Conservation (phyloP, 1,140 invertebrate species). For the Zophobas atratus region DNA sequence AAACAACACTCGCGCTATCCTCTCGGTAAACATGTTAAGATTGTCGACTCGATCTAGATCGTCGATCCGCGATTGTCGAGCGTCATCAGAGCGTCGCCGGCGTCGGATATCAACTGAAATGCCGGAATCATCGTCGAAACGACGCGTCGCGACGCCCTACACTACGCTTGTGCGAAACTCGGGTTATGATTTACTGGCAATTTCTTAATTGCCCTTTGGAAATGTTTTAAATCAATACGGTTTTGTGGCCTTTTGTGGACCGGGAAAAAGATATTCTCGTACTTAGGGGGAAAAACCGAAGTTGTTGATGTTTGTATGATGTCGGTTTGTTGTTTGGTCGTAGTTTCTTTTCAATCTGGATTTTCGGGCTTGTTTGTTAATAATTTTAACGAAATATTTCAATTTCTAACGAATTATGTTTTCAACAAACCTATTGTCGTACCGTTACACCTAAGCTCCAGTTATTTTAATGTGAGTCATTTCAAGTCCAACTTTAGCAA, state of each 20-base stretch:
- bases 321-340: too few species aligned
- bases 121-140: conserved; percentile 19
- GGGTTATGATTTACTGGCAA: conserved; percentile 20
- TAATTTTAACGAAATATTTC: too few species aligned
- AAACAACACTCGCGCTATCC: conserved; percentile 1
- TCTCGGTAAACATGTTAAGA: background rate
- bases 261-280: too few species aligned
- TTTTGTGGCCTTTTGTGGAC: background rate
- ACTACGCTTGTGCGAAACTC: background rate
- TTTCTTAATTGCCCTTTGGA: conserved; percentile 21
- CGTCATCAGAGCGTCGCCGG: conserved; percentile 21
- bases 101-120: conserved; percentile 20
- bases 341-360: too few species aligned
- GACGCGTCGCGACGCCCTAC: conserved; percentile 19
- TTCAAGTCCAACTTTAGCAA: too few species aligned
- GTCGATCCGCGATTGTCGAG: background rate
- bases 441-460: too few species aligned
- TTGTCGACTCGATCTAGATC: background rate
- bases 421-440: too few species aligned
- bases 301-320: too few species aligned
- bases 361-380: too few species aligned
- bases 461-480: too few species aligned
- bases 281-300: too few species aligned
- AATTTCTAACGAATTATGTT: too few species aligned
- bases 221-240: conserved; percentile 11